phyloP scores from a whole-genome alignment of 1,140 invertebrate species.

The Halictus rubicundus region DNA sequence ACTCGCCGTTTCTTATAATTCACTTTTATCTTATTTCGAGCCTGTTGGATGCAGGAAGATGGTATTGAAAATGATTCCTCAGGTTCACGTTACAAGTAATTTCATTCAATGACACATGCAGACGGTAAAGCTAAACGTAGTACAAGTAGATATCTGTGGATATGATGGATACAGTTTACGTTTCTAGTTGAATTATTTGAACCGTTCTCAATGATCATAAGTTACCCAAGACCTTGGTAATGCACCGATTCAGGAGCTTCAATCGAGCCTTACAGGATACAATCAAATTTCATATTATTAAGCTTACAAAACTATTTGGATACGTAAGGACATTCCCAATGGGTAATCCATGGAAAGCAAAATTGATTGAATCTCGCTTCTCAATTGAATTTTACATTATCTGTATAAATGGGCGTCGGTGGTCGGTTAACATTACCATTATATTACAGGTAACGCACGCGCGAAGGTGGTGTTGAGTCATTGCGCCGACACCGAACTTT shows the following conservation, averaged over 20 bases:
- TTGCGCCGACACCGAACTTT: conserved; percentile 73
- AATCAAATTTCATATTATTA: no score
- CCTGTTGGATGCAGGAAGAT: neutral
- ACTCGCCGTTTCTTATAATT: neutral
- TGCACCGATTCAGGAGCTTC: neutral
- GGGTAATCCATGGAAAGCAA: no score
- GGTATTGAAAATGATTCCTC: neutral
- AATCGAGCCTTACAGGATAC: no score
- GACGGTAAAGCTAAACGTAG: neutral
- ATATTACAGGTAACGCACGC: conserved; percentile 70
- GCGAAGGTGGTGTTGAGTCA: conserved; percentile 74
- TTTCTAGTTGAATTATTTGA: neutral
- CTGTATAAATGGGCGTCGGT: neutral
- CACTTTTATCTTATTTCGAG: neutral
- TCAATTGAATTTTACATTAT: neutral
- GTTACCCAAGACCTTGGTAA: neutral
- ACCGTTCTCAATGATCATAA: neutral
- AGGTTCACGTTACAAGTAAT: neutral
- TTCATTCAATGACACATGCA: neutral
- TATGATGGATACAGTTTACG: neutral
- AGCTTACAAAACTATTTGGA: no score
- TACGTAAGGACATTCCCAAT: no score
- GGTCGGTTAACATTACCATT: neutral
- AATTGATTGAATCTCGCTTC: no score
- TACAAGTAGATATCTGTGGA: neutral